Evolutionary conservation across 2,113 vertebrate genomes (phyloP).

Genomic region (Psittacara wagleri): DNA sequence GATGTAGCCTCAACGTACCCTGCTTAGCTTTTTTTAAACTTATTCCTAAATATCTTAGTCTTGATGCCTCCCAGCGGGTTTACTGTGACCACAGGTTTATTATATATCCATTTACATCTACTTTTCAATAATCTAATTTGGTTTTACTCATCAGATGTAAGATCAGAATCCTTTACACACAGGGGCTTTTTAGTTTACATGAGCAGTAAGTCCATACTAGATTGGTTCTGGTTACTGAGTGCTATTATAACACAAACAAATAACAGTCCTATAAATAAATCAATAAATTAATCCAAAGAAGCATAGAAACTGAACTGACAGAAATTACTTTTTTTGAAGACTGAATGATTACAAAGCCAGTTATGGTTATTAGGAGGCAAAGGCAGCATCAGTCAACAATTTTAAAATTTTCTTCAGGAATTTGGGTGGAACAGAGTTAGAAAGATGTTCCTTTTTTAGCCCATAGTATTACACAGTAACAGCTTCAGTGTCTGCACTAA

Average conservation of each 20-base stretch:
- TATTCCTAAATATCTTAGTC: not conserved
- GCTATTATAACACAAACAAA: not conserved
- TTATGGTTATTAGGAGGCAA: not conserved
- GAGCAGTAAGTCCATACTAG: not conserved
- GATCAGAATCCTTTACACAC: not conserved
- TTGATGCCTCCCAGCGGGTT: not conserved
- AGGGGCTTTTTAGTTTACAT: not conserved
- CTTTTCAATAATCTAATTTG: not conserved
- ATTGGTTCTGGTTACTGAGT: not conserved
- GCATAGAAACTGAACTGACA: not conserved
- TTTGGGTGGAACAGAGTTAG: rapidly evolving
- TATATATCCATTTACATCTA: not conserved
- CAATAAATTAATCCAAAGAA: not conserved
- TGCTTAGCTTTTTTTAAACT: not conserved
- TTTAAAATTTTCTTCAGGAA: not conserved
- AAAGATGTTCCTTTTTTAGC: not conserved
- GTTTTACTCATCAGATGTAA: not conserved
- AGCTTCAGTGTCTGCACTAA: not conserved
- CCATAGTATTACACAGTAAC: not conserved
- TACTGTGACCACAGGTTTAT: not conserved
- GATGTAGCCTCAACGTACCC: not conserved
- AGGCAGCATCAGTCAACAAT: not conserved
- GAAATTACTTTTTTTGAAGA: not conserved
- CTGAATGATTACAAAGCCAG: not conserved
- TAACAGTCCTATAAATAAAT: not conserved